Conservation (phyloP, 23 tunicate species). For the Styela clava region DNA sequence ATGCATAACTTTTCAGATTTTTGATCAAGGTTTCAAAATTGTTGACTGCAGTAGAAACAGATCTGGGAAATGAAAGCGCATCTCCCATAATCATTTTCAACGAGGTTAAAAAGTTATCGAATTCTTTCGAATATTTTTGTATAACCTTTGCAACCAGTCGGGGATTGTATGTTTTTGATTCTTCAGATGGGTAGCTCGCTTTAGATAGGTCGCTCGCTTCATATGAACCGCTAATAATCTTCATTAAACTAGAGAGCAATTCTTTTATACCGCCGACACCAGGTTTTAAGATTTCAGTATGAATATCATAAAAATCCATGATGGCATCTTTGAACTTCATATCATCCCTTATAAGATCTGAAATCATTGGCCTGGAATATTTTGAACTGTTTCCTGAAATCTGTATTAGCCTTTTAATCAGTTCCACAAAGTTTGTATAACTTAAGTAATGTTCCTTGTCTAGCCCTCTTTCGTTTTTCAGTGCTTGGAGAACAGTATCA, state of each 20-base stretch:
- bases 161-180: too few relatives aligned
- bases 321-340: not conserved
- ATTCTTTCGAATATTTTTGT: too few relatives aligned
- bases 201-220: too few relatives aligned
- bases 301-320: not conserved
- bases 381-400: not conserved
- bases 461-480: not conserved
- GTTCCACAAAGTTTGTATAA: not conserved
- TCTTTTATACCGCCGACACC: not conserved
- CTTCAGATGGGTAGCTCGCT: too few relatives aligned
- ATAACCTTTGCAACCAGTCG: too few relatives aligned
- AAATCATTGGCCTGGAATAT: not conserved
- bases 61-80: too few relatives aligned
- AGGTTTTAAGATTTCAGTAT: not conserved
- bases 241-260: not conserved
- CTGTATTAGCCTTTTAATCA: not conserved
- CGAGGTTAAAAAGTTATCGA: too few relatives aligned
- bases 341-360: not conserved
- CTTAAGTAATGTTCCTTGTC: not conserved
- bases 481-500: not conserved
- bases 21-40: too few relatives aligned
- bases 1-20: too few relatives aligned
- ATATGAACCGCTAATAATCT: too few relatives aligned
- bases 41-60: too few relatives aligned
- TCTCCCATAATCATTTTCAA: too few relatives aligned